A percentile compares a stretch with the other conserved stretches of the same genome.
phyloP scores from a whole-genome alignment of 2,113 vertebrate species.

The Tragelaphus buxtoni region DNA sequence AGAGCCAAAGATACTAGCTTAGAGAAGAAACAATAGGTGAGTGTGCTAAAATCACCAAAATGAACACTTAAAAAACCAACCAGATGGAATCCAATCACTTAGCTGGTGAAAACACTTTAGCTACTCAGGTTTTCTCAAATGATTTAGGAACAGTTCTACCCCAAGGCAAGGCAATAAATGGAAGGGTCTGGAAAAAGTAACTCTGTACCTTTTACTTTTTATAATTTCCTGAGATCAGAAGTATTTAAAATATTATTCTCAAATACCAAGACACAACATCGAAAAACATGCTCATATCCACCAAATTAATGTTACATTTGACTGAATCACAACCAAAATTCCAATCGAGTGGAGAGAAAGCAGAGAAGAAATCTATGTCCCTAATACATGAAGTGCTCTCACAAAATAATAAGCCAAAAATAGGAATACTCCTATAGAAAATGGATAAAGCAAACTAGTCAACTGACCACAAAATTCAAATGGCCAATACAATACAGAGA shows the following conservation, averaged over 20 bases:
- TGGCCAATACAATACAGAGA: not conserved
- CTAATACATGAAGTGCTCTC: not conserved
- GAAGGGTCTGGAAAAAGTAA: constrained; percentile 1
- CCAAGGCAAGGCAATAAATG: not conserved
- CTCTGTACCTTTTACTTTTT: not conserved
- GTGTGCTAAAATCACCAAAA: constrained; percentile 16
- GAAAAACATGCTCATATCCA: not conserved
- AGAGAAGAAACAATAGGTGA: constrained; percentile 31
- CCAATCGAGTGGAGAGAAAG: not conserved
- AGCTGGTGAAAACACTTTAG: not conserved
- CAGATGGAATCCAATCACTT: constrained; percentile 34
- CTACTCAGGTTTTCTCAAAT: not conserved
- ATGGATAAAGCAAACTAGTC: not conserved
- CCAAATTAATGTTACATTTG: constrained; percentile 1
- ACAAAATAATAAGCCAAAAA: not conserved
- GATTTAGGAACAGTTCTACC: constrained; percentile 20
- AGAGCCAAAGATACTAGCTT: constrained; percentile 21
- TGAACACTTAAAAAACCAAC: constrained; percentile 18
- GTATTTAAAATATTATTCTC: not conserved
- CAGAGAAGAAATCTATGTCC: not conserved
- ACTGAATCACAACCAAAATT: constrained; percentile 23
- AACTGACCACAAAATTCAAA: not conserved
- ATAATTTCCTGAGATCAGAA: constrained; percentile 20
- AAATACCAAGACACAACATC: not conserved
- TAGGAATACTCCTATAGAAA: not conserved